These are phyloP conservation scores for Archocentrus centrarchus DNA, from an alignment of 2,113 vertebrate genomes.

Conservation along the genomic window DNA sequence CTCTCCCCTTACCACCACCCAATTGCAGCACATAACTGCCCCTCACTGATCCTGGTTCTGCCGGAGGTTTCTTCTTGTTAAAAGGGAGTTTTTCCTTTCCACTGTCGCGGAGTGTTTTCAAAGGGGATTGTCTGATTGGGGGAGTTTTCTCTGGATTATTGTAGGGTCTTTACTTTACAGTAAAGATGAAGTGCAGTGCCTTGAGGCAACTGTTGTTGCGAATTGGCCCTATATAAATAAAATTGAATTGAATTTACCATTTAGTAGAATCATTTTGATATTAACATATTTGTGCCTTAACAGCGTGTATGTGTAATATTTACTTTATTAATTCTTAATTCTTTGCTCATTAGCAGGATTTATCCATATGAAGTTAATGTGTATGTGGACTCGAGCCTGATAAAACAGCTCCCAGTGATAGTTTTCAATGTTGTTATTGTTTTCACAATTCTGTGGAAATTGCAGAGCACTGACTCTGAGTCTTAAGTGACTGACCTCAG, in stretches of 20 bases:
- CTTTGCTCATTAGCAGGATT: conserved; percentile 14
- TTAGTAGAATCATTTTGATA: not conserved
- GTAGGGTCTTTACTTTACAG: no score
- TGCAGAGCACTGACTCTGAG: conserved; percentile 23
- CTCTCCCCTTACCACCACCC: no score
- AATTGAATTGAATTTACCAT: not conserved
- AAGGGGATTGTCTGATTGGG: no score
- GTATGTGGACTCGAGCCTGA: conserved; percentile 17
- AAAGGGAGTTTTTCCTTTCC: no score
- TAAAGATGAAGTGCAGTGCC: no score
- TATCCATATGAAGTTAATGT: conserved; percentile 32
- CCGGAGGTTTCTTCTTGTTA: no score
- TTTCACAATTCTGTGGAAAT: conserved; percentile 35
- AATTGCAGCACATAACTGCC: no score
- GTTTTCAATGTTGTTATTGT: conserved; percentile 50
- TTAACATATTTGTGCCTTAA: not conserved
- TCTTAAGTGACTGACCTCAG: conserved; percentile 19
- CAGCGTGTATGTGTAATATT: not conserved
- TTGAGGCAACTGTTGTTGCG: no score
- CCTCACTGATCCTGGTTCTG: no score
- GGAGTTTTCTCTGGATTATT: no score
- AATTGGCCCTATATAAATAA: no score
- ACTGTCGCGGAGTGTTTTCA: no score
- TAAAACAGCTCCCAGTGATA: conserved; percentile 10
- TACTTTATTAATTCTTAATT: not conserved